phyloP scores from a whole-genome alignment of 2,888 invertebrate species.

The Caenorhabditis wallacei region DNA sequence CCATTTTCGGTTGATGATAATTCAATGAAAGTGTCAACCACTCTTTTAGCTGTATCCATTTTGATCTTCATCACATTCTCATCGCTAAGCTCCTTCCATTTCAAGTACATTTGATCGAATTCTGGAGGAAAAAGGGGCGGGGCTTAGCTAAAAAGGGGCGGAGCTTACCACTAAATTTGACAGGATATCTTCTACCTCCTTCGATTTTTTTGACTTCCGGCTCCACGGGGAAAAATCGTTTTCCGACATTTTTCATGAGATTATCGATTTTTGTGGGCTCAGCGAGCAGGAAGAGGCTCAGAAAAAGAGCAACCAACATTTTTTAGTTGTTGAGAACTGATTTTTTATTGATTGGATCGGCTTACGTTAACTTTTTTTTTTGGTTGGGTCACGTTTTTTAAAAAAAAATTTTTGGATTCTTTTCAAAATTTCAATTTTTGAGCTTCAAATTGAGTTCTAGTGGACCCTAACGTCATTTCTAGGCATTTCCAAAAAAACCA shows the following conservation, averaged over 20 bases:
- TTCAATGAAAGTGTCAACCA: neutral
- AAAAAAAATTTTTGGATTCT: neutral
- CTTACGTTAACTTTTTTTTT: no score
- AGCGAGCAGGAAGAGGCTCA: no score
- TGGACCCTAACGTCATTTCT: no score
- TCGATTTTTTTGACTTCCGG: neutral
- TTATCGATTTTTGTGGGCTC: neutral
- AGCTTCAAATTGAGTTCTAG: no score
- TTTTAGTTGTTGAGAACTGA: no score
- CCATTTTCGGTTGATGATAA: neutral
- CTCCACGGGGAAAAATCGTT: neutral
- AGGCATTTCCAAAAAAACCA: no score
- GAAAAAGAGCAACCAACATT: no score
- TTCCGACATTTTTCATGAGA: constrained; percentile 4
- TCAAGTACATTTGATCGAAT: neutral
- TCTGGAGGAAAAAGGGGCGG: neutral
- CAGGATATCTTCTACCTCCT: neutral
- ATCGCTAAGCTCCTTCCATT: neutral
- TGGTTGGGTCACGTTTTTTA: no score
- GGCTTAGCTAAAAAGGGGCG: neutral
- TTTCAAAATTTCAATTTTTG: no score
- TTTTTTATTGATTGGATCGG: no score
- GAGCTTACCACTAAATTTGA: neutral
- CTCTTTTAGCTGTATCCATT: neutral
- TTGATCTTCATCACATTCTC: neutral